Base-by-base conservation (phyloP, 2,113 vertebrate species). In the Girardinichthys multiradiatus region DNA sequence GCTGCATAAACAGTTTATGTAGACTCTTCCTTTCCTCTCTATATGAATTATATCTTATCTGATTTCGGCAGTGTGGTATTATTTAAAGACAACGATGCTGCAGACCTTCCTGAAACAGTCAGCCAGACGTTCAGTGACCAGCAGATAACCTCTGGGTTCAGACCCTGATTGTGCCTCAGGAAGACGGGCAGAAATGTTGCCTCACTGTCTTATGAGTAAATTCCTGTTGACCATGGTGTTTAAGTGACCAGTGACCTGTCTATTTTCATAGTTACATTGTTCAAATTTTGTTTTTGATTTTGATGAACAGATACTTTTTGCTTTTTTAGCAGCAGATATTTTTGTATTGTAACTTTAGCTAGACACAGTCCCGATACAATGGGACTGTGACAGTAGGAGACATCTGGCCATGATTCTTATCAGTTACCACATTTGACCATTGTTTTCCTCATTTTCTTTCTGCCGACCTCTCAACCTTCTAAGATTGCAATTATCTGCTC, bases 1-100 rank as follows among this genome's bases (percentile, higher is more conserved):
- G 13, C 58, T 26, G 27, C 29, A 65, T 77, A 86, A 89, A 92
- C 80, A 88, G 86, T 91, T 92, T 90, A 90, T 74, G 73, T 68
- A 83, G 72, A 65, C 80, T 81, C 85, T 88, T 87, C 88, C 87
- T 80, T 31, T 76, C 33, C 51, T 39, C 70, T 74, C 77, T 75
- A 80, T 87, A 88, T 89, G 86, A 92, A 81, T 93, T 88, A 83
- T 85, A 86, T 24, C 87, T 92, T 94, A 94, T 93, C 92, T 87
- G 90, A 92, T 93, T 48, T 65, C 39, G 35, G 82, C 87, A 92
- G 92, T 91, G 91, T 92, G 87, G 58, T 90, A 68, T 92, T 92
- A 93, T 93, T 93, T 92, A 91, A 93, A 92, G 90, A 85, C 87
- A 87, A 70, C 74, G 59, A 86, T 82, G 87, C 85, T 15, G 72